Base-by-base conservation (phyloP, 2,797 vertebrate genomes). In the Danio tinwini region DNA sequence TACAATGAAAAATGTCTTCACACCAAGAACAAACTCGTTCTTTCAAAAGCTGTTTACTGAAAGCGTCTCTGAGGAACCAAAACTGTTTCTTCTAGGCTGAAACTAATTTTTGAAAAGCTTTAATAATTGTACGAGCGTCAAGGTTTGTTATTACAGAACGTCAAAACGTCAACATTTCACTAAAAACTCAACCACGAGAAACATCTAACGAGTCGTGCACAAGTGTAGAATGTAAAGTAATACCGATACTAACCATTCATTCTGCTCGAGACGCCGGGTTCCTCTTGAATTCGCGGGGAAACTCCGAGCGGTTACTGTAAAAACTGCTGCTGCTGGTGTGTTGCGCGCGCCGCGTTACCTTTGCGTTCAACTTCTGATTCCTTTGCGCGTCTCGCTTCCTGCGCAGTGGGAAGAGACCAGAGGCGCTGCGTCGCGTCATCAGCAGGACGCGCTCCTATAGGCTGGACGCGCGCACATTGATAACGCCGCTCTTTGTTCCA, bases 381-480 rank as follows among this genome's bases (percentile, higher is more conserved):
- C 44, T 76, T 73, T 82, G 76, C 67, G 67, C 76, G n/a, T 71
- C 58, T 71, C 94, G 94, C 94, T 91, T 94, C 93, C 91, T 91
- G 63, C 92, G 81, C 87, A 85, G 87, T 86, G 89, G 87, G 94
- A 94, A 91, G 93, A 93, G 91, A 89, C 93, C 86, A 90, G 91
- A 85, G 92, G 90, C 93, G 90, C 95, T 96, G 83, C 91, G 86
- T 96, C 96, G 97, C 90, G 96, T 97, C 97, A 95, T 91, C 88
- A 74, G 17, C 10, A 11, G 42, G 88, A 39, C 71, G 47, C 7
- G 6, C 59, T 85, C 82, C 88, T 80, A 94, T 97, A 97, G 96
- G 96, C 89, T 91, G 90, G 42, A 52, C 50, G 83, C 83, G 87
- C 86, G 88, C 45, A 86, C 91, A 92, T 90, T 88, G 92, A 94